A percentile compares a stretch with the other conserved stretches of the same genome.
phyloP scores from a whole-genome alignment of 2,113 vertebrate genomes.

The Phaetusa simplex region DNA sequence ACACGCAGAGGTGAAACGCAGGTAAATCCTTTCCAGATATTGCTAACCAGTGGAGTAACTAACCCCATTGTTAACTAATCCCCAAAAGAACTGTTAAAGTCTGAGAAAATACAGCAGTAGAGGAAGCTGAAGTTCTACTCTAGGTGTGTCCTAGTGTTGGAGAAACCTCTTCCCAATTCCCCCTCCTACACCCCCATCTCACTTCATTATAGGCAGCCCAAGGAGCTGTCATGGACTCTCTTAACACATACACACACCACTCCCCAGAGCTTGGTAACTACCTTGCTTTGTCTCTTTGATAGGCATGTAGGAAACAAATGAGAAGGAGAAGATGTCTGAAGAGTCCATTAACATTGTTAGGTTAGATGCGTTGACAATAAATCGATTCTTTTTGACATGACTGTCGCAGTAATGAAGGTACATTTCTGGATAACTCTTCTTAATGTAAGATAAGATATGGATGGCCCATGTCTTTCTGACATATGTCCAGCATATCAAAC shows the following conservation, averaged over 20 bases:
- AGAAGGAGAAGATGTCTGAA: conserved; percentile 75
- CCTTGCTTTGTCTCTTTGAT: conserved; percentile 74
- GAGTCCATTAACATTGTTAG: conserved; percentile 78
- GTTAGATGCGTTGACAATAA: conserved; percentile 75
- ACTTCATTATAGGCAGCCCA: conserved; percentile 57
- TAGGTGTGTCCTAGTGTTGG: neutral
- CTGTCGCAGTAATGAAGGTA: conserved; percentile 78
- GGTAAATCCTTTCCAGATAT: conserved; percentile 33
- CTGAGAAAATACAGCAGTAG: conserved; percentile 27
- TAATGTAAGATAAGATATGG: conserved; percentile 77
- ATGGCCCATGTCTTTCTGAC: conserved; percentile 71
- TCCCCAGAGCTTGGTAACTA: conserved; percentile 73
- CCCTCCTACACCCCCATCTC: neutral
- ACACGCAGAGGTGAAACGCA: neutral
- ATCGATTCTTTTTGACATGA: conserved; percentile 79
- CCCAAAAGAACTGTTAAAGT: neutral
- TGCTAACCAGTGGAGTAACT: neutral
- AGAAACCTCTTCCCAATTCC: neutral
- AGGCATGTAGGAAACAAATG: conserved; percentile 76
- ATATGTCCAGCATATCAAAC: conserved; percentile 72
- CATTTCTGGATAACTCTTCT: conserved; percentile 74
- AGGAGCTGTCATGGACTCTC: conserved; percentile 59
- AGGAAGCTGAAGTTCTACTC: conserved; percentile 39
- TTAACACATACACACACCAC: conserved; percentile 55
- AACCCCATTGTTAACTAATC: conserved; percentile 6